Conservation (phyloP, 2,113 vertebrate genomes). For the Brachypteracias leptosomus region DNA sequence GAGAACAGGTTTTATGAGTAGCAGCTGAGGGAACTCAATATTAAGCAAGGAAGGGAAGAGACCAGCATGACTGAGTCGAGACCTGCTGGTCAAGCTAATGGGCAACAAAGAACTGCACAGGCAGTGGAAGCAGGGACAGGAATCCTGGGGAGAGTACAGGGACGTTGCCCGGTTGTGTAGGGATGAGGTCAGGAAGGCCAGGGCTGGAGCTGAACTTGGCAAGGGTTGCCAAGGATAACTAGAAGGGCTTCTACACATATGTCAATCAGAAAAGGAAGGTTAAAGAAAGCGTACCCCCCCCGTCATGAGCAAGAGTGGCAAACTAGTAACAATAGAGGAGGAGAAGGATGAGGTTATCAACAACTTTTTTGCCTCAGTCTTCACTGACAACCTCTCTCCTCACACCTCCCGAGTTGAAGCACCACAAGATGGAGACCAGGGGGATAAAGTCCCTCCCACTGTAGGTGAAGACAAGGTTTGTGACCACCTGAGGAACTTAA, state of each 20-base stretch:
- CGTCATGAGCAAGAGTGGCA: neutral
- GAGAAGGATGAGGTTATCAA: neutral
- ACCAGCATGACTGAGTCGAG: neutral
- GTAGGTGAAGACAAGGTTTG: no score
- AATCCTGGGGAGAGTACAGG: neutral
- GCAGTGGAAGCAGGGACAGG: neutral
- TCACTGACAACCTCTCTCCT: no score
- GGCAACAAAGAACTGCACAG: neutral
- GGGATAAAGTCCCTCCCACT: no score
- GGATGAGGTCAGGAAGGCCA: neutral
- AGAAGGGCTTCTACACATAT: neutral
- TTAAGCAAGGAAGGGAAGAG: neutral
- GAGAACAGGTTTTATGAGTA: neutral
- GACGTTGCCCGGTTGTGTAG: accelerated
- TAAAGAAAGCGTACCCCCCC: neutral
- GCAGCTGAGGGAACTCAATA: neutral
- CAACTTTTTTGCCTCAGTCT: neutral
- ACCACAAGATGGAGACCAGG: no score
- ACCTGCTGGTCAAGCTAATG: neutral
- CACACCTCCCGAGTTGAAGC: no score
- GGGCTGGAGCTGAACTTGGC: neutral
- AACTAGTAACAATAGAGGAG: neutral
- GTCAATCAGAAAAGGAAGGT: neutral
- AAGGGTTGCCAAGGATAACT: neutral
- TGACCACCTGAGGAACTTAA: no score